phyloP scores from a whole-genome alignment of 2,888 invertebrate genomes.

The Nematopogon swammerdamellus region DNA sequence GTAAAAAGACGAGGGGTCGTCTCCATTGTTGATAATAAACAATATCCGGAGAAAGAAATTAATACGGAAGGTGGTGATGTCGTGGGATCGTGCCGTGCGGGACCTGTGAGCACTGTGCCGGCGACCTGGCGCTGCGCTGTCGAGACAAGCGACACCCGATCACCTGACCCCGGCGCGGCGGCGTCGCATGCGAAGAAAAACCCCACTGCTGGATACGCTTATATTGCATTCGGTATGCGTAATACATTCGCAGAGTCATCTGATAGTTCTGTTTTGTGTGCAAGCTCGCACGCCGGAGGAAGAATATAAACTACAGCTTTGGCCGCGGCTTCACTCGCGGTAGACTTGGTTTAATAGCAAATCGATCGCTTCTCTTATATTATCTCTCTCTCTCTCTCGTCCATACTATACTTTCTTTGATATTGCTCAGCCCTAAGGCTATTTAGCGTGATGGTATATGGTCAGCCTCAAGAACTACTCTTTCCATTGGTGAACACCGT shows the following conservation, averaged over 20 bases:
- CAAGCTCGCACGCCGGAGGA: neutral
- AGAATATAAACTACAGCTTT: neutral
- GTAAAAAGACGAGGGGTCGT: neutral
- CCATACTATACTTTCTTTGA: no score
- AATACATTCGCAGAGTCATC: neutral
- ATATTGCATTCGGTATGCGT: neutral
- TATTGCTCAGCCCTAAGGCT: no score
- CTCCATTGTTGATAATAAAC: neutral
- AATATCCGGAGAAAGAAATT: neutral
- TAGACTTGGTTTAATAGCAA: no score
- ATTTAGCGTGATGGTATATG: no score
- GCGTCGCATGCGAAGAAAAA: neutral
- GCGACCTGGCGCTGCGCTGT: neutral
- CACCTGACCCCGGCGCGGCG: no score
- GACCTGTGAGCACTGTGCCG: neutral
- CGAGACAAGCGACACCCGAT: neutral
- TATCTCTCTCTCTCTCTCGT: no score
- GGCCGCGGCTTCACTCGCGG: no score
- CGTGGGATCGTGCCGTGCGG: neutral
- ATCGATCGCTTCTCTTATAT: no score
- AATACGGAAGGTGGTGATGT: neutral
- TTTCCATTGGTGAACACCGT: no score
- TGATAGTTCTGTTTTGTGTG: neutral
- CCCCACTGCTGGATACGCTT: neutral
- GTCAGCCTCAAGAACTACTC: no score